These are phyloP conservation scores for Odontocerum albicorne DNA, from an alignment of 2,888 invertebrate genomes.

Conservation along the genomic window DNA sequence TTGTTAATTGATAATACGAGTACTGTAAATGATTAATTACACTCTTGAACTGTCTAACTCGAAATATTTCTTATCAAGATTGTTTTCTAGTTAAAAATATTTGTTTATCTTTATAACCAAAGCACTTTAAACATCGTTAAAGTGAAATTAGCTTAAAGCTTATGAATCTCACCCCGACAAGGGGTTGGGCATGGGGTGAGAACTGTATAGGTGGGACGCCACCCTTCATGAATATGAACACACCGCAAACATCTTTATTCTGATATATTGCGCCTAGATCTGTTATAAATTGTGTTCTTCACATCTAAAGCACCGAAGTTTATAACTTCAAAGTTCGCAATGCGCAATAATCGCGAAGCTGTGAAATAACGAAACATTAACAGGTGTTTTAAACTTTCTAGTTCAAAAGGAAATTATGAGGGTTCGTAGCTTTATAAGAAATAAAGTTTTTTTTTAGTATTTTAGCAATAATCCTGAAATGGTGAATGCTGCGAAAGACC, in stretches of 20 bases:
- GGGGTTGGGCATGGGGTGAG: background rate
- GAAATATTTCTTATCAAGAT: background rate
- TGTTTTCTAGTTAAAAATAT: background rate
- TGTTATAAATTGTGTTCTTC: conserved; percentile 36
- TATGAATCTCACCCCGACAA: background rate
- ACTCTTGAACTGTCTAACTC: background rate
- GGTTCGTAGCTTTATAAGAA: too few relatives aligned
- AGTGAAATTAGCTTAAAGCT: conserved; percentile 12
- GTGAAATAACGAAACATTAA: background rate
- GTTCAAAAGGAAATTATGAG: too few relatives aligned
- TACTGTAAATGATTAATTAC: too few relatives aligned
- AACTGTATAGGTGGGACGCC: background rate
- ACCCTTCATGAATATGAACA: conserved; percentile 12
- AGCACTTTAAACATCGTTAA: background rate
- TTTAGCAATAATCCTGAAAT: too few relatives aligned
- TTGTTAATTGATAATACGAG: too few relatives aligned
- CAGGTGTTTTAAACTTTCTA: too few relatives aligned
- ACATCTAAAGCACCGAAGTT: conserved; percentile 35
- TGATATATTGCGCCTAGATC: conserved; percentile 32
- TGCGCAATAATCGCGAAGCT: conserved; percentile 29
- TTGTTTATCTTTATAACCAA: background rate
- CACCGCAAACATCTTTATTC: conserved; percentile 32
- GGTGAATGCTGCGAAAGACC: too few relatives aligned
- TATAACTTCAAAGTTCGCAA: conserved; percentile 34
- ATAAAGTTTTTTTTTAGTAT: too few relatives aligned